Evolutionary conservation across 2,113 vertebrate species (phyloP).

Genomic region (zebrafish (Danio rerio)): GRCz12tu NC_133200.1:18379001-18379500

Average conservation of each 20-base stretch:
- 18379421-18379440: neutral
- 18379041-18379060: neutral
- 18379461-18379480: neutral
- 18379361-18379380: slow-evolving; percentile 44
- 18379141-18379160: slow-evolving; percentile 45
- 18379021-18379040: neutral
- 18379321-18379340: slow-evolving; percentile 33
- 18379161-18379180: slow-evolving; percentile 3
- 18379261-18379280: too few species aligned
- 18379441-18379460: neutral
- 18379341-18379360: slow-evolving; percentile 56
- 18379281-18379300: too few species aligned
- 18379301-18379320: neutral
- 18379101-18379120: slow-evolving; percentile 60
- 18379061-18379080: neutral
- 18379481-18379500: neutral
- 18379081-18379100: slow-evolving; percentile 5
- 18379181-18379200: slow-evolving; percentile 23
- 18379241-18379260: too few species aligned
- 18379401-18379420: neutral
- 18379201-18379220: neutral
- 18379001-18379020: neutral
- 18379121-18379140: slow-evolving; percentile 68
- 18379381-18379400: slow-evolving; percentile 6
- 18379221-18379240: neutral